A percentile compares a stretch with the other conserved stretches of the same genome.
Conservation (phyloP, 2,888 invertebrate genomes). For the Oligia latruncula region DNA sequence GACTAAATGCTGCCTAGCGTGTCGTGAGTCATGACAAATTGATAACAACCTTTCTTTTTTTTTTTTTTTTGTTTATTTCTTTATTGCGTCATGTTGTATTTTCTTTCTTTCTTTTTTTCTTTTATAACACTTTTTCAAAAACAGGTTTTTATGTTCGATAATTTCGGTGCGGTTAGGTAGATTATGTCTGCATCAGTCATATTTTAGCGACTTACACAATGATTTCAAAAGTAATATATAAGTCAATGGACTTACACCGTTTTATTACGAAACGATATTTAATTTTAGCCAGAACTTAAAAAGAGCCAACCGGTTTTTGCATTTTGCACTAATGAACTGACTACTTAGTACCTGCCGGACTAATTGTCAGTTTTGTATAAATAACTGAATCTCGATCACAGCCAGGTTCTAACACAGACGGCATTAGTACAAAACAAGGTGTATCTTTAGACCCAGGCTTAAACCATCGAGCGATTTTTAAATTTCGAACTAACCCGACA, state of each 20-base stretch:
- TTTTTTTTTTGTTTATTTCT: too few relatives aligned
- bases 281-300: not conserved
- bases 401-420: not conserved
- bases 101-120: too few relatives aligned
- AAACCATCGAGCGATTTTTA: too few relatives aligned
- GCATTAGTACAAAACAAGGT: too few relatives aligned
- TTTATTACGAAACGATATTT: not conserved
- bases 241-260: not conserved
- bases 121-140: not conserved
- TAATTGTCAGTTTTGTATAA: not conserved
- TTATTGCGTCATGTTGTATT: too few relatives aligned
- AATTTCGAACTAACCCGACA: too few relatives aligned
- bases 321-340: not conserved
- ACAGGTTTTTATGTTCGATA: not conserved
- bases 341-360: not conserved
- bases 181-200: not conserved
- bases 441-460: too few relatives aligned
- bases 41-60: too few relatives aligned
- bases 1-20: not conserved
- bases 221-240: too few relatives aligned
- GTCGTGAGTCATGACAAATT: not conserved
- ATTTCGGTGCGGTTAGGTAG: not conserved
- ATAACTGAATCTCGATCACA: not conserved
- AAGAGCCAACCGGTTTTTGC: not conserved
- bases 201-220: not conserved